Evolutionary conservation across 1,140 invertebrate genomes (phyloP).

Genomic region (Drosophila ficusphila): DNA sequence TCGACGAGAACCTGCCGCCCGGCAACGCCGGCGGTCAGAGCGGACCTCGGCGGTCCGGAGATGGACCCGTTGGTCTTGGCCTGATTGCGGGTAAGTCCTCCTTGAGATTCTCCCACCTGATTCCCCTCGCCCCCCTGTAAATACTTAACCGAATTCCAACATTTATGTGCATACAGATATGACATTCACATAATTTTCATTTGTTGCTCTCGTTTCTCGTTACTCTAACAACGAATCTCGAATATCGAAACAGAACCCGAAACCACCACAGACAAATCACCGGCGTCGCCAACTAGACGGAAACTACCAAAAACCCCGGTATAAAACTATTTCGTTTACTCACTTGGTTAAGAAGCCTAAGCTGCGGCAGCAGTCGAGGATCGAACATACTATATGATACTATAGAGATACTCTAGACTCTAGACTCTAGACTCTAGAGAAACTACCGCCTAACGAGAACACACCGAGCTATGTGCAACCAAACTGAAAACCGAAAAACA

Average conservation of each 20-base stretch:
- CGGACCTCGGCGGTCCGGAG: conserved; percentile 77
- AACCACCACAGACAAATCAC: conserved; percentile 91
- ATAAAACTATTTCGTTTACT: conserved; percentile 87
- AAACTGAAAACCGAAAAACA: conserved; percentile 13
- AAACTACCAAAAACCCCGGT: conserved; percentile 97
- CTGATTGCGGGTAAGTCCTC: conserved; percentile 83
- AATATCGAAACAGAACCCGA: conserved; percentile 72
- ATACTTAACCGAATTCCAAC: conserved; percentile 16
- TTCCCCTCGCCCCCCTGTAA: too few species aligned
- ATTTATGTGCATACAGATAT: conserved; percentile 22
- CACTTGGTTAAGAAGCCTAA: conserved; percentile 47
- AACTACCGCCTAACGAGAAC: conserved; percentile 26
- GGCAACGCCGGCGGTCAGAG: conserved; percentile 77
- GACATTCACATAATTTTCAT: conserved; percentile 72
- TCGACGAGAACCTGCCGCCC: conserved; percentile 85
- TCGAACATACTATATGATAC: conserved; percentile 28
- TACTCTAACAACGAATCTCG: conserved; percentile 47
- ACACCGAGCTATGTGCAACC: conserved; percentile 41
- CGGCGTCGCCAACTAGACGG: conserved; percentile 93
- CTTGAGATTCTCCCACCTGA: not conserved
- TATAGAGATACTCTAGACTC: conserved; percentile 29
- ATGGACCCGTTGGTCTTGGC: conserved; percentile 76
- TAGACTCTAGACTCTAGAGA: conserved; percentile 27
- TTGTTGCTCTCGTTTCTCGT: conserved; percentile 79
- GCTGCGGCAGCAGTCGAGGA: conserved; percentile 41